Percentiles rank a stretch among this genome's conserved stretches.
These are phyloP conservation scores for Zelostemma sp. DNA, from an alignment of 1,140 invertebrate species.

Conservation along the genomic window DNA sequence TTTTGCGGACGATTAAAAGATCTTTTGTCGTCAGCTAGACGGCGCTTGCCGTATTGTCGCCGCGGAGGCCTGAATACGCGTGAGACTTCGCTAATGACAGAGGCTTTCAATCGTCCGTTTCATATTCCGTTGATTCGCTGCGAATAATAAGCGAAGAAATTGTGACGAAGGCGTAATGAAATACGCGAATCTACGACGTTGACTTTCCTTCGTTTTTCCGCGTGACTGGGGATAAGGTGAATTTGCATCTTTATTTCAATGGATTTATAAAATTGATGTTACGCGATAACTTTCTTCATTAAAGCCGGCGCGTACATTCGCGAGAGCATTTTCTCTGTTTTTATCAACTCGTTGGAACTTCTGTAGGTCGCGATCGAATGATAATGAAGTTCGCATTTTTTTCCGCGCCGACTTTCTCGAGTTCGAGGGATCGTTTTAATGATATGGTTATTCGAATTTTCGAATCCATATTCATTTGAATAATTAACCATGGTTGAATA, in stretches of 20 bases:
- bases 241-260: background rate
- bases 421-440: too few relatives aligned
- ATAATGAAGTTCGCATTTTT: too few relatives aligned
- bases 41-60: conserved; percentile 5
- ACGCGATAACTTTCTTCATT: background rate
- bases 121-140: conserved; percentile 9
- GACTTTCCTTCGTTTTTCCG: background rate
- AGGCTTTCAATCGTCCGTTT: conserved; percentile 15
- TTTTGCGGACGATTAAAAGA: conserved; percentile 42
- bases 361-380: too few relatives aligned
- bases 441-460: too few relatives aligned
- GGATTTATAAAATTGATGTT: background rate
- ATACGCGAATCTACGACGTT: background rate
- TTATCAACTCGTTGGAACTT: background rate
- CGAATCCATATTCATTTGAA: too few relatives aligned
- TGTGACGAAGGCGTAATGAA: conserved; percentile 9
- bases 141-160: conserved; percentile 13
- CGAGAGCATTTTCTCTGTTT: too few relatives aligned
- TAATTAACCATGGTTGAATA: too few relatives aligned
- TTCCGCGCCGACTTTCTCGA: too few relatives aligned
- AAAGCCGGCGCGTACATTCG: too few relatives aligned
- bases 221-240: background rate
- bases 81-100: conserved; percentile 16
- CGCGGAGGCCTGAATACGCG: background rate
- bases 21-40: conserved; percentile 29